phyloP scores from a whole-genome alignment of 2,113 vertebrate species.

The Stercorarius parasiticus region DNA sequence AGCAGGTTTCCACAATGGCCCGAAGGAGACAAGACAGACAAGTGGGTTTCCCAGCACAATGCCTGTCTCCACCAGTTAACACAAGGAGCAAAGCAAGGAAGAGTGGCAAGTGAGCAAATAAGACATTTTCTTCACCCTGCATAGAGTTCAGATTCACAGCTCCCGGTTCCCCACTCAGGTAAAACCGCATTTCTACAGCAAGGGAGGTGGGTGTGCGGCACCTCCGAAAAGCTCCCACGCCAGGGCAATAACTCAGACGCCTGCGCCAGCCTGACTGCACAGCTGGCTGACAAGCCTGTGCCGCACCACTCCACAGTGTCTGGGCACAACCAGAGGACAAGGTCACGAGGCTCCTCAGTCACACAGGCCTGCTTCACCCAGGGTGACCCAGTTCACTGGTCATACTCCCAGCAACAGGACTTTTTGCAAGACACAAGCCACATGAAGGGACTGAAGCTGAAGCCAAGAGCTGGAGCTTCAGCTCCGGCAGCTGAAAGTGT shows the following conservation, averaged over 20 bases:
- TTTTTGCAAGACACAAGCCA: background rate
- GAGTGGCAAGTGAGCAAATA: background rate
- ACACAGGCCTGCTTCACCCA: background rate
- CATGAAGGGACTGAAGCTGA: background rate
- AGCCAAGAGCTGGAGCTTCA: background rate
- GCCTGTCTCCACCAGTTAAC: background rate
- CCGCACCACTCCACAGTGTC: background rate
- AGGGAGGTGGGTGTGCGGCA: background rate
- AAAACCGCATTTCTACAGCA: background rate
- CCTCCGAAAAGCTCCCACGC: rapidly evolving
- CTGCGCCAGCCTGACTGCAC: rapidly evolving
- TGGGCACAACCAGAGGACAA: rapidly evolving
- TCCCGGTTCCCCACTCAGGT: background rate
- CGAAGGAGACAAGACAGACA: background rate
- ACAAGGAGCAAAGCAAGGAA: background rate
- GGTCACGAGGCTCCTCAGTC: rapidly evolving
- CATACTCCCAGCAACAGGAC: background rate
- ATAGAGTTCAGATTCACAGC: background rate
- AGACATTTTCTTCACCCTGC: background rate
- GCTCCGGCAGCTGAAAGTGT: background rate
- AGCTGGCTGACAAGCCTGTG: background rate
- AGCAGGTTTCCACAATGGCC: background rate
- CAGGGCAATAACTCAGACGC: rapidly evolving
- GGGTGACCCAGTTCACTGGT: background rate
- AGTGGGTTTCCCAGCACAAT: background rate